Evolutionary conservation across 2,113 vertebrate genomes (phyloP).

Genomic region (Muntiacus reevesi): DNA sequence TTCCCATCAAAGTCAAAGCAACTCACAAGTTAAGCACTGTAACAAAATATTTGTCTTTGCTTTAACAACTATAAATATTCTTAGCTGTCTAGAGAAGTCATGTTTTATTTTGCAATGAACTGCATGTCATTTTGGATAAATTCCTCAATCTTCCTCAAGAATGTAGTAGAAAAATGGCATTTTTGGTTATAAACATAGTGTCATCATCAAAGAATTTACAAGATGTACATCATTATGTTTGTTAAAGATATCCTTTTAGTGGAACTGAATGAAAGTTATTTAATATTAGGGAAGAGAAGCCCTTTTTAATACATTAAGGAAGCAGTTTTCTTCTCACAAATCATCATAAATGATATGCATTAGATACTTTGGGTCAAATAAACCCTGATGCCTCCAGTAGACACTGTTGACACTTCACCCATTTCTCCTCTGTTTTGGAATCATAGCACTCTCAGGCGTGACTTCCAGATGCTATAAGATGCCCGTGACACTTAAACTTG

Average conservation of each 20-base stretch:
- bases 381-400: neutral
- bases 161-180: neutral
- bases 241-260: neutral
- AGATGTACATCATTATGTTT: neutral
- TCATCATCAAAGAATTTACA: neutral
- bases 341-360: neutral
- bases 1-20: slow-evolving; percentile 12
- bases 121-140: neutral
- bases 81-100: neutral
- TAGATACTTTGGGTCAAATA: neutral
- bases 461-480: neutral
- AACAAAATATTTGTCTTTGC: slow-evolving; percentile 5
- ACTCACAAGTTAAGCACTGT: neutral
- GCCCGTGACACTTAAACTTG: neutral
- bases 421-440: neutral
- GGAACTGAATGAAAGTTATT: neutral
- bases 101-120: slow-evolving; percentile 13
- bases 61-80: slow-evolving; percentile 19
- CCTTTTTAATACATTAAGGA: neutral
- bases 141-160: neutral
- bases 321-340: neutral
- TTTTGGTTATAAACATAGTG: neutral
- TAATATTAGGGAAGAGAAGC: neutral
- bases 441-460: neutral
- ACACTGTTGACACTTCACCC: neutral